Conservation (phyloP, 2,113 vertebrate genomes). For the Pyxicephalus adspersus region DNA sequence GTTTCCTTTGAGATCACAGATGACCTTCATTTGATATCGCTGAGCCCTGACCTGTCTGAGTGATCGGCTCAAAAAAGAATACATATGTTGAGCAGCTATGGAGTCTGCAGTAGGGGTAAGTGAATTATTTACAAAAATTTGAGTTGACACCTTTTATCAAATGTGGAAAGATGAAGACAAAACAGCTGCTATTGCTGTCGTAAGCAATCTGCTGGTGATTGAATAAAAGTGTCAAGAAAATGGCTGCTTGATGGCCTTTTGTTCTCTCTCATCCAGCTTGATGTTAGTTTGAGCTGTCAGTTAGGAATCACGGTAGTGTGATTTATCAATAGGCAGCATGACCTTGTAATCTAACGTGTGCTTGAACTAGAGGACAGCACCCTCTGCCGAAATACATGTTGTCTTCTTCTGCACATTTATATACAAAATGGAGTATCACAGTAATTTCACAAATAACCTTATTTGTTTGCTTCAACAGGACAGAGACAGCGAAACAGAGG, state of each 20-base stretch:
- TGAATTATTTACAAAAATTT: conserved; percentile 99
- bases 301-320: conserved; percentile 99
- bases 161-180: conserved; percentile 99
- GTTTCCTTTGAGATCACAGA: conserved; percentile 82
- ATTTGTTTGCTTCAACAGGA: background rate
- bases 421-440: conserved; percentile 12
- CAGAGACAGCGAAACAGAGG: conserved; percentile 24
- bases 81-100: conserved; percentile 91
- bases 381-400: conserved; percentile 69
- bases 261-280: conserved; percentile 99
- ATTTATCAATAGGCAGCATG: conserved; percentile 99
- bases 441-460: conserved; percentile 32
- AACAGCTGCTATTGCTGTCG: conserved; percentile 99
- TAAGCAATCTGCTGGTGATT: conserved; percentile 99
- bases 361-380: conserved; percentile 77
- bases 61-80: conserved; percentile 89
- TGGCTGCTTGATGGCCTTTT: conserved; percentile 99
- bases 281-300: conserved; percentile 99
- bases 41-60: conserved; percentile 95
- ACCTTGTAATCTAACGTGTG: conserved; percentile 84
- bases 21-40: conserved; percentile 97
- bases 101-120: conserved; percentile 95
- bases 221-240: conserved; percentile 99
- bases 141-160: conserved; percentile 99
- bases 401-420: conserved; percentile 45